Percentiles rank a stretch among this genome's conserved stretches.
These are phyloP conservation scores for Cirrhinus molitorella DNA, from an alignment of 2,797 vertebrate genomes.

Conservation along the genomic window DNA sequence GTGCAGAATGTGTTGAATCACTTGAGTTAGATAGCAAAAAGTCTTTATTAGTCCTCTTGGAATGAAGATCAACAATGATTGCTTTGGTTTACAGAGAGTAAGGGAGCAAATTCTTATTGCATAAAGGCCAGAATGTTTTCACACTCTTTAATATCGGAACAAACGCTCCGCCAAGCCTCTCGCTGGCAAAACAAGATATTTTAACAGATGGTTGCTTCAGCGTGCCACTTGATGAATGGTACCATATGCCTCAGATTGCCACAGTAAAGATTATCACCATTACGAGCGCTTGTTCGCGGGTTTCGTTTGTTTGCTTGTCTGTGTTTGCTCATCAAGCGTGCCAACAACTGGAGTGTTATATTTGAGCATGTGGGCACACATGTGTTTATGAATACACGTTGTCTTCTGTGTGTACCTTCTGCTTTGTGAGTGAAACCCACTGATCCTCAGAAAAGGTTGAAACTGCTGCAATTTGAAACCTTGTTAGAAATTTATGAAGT, in stretches of 20 bases:
- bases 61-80: conserved; percentile 38
- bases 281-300: conserved; percentile 39
- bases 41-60: not conserved
- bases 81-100: conserved; percentile 16
- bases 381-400: conserved; percentile 40
- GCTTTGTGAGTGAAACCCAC: conserved; percentile 71
- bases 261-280: conserved; percentile 51
- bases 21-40: conserved; percentile 1
- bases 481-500: conserved; percentile 99
- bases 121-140: conserved; percentile 42
- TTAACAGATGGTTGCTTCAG: conserved; percentile 45
- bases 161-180: conserved; percentile 43
- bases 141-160: conserved; percentile 38
- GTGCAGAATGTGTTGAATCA: conserved; percentile 26
- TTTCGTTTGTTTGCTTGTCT: conserved; percentile 56
- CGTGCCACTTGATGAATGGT: conserved; percentile 53
- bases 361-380: conserved; percentile 52
- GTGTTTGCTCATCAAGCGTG: conserved; percentile 39
- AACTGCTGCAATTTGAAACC: conserved; percentile 93
- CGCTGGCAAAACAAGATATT: conserved; percentile 50
- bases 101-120: conserved; percentile 32
- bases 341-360: conserved; percentile 29
- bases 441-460: conserved; percentile 85
- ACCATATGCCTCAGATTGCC: conserved; percentile 56
- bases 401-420: conserved; percentile 37